Base-by-base conservation (phyloP, 1,140 invertebrate species). In the Conus betulinus region DNA sequence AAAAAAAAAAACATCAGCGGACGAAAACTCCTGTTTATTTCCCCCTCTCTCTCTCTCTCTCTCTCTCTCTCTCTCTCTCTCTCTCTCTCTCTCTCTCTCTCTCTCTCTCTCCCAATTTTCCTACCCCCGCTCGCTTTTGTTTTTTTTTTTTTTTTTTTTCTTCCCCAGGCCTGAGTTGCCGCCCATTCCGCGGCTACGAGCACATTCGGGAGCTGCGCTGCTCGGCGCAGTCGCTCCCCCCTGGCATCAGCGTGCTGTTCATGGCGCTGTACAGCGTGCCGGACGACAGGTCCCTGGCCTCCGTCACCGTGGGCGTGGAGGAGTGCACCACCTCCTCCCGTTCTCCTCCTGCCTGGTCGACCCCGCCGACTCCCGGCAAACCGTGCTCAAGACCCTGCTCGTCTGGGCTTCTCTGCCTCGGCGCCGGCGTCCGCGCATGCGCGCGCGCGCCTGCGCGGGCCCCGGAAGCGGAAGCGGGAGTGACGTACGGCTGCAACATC, bases 401-500 rank as follows among this genome's bases (percentile, higher is more conserved):
- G 23, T 71, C 67, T 63, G 10, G 11, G 10, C 60, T 63, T 63
- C 60, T 63, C 60, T 63, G 1, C 60, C 17, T 2, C 60, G 10
- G 10, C 57, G 10, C 17, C 60, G 0, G 10, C 60, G 10, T 63
- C 17, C 60, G 11, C 11, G 60, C 17, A 13, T 20, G 10, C 11
- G 11, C 17, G 60, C 11, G 10, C 17, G 11, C 17, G 10, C 4
- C 0, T 4, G 10, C 17, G 7, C 57, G 8, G 60, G 60, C 17
- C 17, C 60, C 60, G 60, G 60, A 63, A 63, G 60, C 17, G 60
- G 60, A 13, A 20, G 60, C 17, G 60, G 60, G 39, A 10, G 57
- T 60, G 82, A 63, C 82, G 82, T 84, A 63, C 17, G 82, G 82
- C 20, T 84, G 82, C 27, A 84, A 84, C 55, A 55, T 84, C 8